Base-by-base conservation (phyloP, 2,113 vertebrate species). In the Apodemus speciosus region DNA sequence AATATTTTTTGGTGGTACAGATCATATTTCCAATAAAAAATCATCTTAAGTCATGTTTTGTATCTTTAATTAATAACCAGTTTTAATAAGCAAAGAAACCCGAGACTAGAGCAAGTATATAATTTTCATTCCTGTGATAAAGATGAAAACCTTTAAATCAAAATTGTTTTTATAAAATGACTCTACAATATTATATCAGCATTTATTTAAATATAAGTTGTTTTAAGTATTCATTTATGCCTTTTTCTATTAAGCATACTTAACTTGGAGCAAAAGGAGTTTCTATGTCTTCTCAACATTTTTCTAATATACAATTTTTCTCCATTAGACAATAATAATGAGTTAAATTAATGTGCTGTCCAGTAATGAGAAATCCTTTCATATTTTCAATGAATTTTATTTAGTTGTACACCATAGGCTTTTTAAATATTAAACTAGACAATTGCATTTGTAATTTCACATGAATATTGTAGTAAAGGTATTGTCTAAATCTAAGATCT, bases 1-100 rank as follows among this genome's bases (percentile, higher is more conserved):
- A 80, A 35, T 62, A 62, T 84, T 92, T 95, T 89, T 87, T 68
- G 27, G 85, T 9, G 76, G 60, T 10, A 91, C 3, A 79, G 56
- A 56, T 5, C 27, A 92, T 9, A 84, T 89, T 96, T 87, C 32
- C 46, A 73, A 90, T 58, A 64, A 40, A 89, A 89, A 13, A 43
- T 40, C 69, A 53, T 49, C 20, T 49, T 94, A 94, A 94, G 5
- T 86, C 21, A 76, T 77, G 40, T 88, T 94, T 93, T 83, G 51
- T 56, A 76, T 23, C 69, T 75, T 84, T 32, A 84, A 72, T 49
- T 46, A 92, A 53, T 6, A 79, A 35, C 32, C 32, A 96, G 25
- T 62, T n/a, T 38, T 7, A 62, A 16, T 16, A 87, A 60, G 56
- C 60, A 87, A 93, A 89, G 38, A 69, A 75, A 72, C 72, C 16